Base-by-base conservation (phyloP, 2,113 vertebrate genomes). In the Eulacestoma nigropectus region DNA sequence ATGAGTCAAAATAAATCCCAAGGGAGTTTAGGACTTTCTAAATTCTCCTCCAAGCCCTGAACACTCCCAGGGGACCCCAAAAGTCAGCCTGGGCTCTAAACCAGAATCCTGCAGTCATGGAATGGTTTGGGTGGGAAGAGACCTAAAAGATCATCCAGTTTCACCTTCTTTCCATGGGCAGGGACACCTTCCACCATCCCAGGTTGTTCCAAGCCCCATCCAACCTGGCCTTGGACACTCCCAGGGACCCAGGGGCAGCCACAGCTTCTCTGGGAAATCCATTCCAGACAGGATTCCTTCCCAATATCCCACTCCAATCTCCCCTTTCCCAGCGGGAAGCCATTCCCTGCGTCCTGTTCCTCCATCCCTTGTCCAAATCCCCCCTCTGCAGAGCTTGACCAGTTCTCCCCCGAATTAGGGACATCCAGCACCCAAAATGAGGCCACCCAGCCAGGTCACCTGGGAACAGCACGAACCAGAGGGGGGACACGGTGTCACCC, bases 11-110 rank as follows among this genome's bases (percentile, higher is more conserved):
- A 74, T 12, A 47, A 64, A 64, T 5, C 18, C 23, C 9, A 7
- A 74, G 23, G 0, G 11, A 64, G 22, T 27, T 33, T 15, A 6
- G 9, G 22, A 8, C 3, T 18, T 18, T 39, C 30, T 41, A 0
- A 72, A 35, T 49, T 35, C 25, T 7, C 5, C 10, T 79, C n/a
- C 14, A 35, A 79, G n/a, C n/a, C n/a, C 47, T 55, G 49, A 46
- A 63, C 13, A 6, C 2, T n/a, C 30, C 7, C 30, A 46, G 41
- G 27, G n/a, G 29, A 62, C 10, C 16, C 55, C 56, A 55, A 30
- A 62, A 62, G 29, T 69, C 22, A 6, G 5, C 7, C 21, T 11
- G 22, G n/a, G 57, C 16, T 59, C 15, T 26, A 13, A 70, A 55
- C 55, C 41, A 9, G 10, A 39, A 39, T 33, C 29, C 19, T 37